Evolutionary conservation across 2,113 vertebrate species (phyloP).

Genomic region (Glareola pratincola): DNA sequence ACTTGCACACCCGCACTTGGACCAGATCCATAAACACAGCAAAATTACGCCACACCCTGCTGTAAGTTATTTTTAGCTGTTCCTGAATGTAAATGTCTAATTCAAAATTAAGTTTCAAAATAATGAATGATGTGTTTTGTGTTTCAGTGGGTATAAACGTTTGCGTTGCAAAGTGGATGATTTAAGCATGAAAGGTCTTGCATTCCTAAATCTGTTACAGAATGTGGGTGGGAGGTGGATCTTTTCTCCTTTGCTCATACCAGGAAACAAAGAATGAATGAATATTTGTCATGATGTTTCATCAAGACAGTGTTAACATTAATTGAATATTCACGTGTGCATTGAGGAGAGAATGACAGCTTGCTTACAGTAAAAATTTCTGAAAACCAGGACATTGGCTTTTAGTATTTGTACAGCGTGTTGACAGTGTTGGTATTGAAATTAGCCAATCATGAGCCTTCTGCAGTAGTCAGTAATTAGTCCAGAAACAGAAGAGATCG

Average conservation of each 20-base stretch:
- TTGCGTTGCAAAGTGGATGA: not conserved
- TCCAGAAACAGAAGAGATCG: not conserved
- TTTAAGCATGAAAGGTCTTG: slow-evolving; percentile 44
- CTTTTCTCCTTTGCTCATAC: slow-evolving; percentile 27
- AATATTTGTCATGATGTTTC: slow-evolving; percentile 35
- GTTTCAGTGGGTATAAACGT: slow-evolving; percentile 11
- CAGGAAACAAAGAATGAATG: slow-evolving; percentile 43
- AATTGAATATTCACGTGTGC: not conserved
- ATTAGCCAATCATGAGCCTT: not conserved
- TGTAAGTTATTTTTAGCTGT: slow-evolving; percentile 42
- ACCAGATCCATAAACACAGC: not conserved
- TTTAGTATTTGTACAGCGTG: not conserved
- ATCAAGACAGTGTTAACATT: not conserved
- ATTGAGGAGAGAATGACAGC: not conserved
- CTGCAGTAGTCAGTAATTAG: not conserved
- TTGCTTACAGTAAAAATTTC: not conserved
- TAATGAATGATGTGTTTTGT: slow-evolving; percentile 49
- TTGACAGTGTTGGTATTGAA: not conserved
- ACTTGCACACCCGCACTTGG: slow-evolving; percentile 6
- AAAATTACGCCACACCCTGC: not conserved
- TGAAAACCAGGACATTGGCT: not conserved
- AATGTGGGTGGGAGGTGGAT: slow-evolving; percentile 47
- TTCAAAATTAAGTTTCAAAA: slow-evolving; percentile 40
- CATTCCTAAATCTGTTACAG: slow-evolving; percentile 44
- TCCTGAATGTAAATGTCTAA: slow-evolving; percentile 20